A percentile compares a stretch with the other conserved stretches of the same genome.
These are phyloP conservation scores for Colletes collaris DNA, from an alignment of 2,888 invertebrate species.

Conservation along the genomic window DNA sequence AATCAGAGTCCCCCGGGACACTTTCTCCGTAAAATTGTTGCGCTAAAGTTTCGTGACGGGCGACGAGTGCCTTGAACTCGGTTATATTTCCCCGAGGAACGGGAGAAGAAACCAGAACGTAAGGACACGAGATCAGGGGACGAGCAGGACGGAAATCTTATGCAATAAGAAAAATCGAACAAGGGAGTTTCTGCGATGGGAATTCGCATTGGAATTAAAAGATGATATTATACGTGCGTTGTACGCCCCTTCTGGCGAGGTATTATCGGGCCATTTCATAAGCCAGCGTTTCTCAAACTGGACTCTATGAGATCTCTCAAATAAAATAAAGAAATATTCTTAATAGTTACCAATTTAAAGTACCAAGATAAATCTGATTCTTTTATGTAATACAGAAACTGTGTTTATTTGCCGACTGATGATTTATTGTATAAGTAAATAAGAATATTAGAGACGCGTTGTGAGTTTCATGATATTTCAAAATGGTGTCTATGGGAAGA, in stretches of 20 bases:
- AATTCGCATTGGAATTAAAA: constrained; percentile 31
- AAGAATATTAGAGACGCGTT: no score
- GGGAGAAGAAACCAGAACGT: constrained; percentile 64
- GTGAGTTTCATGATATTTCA: no score
- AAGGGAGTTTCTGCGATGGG: constrained; percentile 41
- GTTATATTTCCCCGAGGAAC: constrained; percentile 80
- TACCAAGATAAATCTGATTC: no score
- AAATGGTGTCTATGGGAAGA: no score
- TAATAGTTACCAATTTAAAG: no score
- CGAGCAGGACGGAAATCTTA: constrained; percentile 51
- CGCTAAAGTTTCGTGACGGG: constrained; percentile 76
- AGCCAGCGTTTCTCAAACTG: no score
- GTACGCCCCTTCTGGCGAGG: not conserved
- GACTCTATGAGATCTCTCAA: no score
- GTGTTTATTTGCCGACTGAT: no score
- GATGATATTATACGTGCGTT: no score
- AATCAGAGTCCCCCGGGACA: constrained; percentile 72
- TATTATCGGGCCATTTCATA: not conserved
- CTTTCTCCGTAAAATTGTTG: constrained; percentile 74
- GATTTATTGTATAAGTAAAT: no score
- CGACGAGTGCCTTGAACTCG: constrained; percentile 73
- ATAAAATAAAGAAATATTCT: no score
- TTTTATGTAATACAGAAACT: no score
- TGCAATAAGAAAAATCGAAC: constrained; percentile 58
- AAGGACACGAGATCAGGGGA: constrained; percentile 68